phyloP scores from a whole-genome alignment of 2,797 vertebrate genomes.

The Gadopsis marmoratus region DNA sequence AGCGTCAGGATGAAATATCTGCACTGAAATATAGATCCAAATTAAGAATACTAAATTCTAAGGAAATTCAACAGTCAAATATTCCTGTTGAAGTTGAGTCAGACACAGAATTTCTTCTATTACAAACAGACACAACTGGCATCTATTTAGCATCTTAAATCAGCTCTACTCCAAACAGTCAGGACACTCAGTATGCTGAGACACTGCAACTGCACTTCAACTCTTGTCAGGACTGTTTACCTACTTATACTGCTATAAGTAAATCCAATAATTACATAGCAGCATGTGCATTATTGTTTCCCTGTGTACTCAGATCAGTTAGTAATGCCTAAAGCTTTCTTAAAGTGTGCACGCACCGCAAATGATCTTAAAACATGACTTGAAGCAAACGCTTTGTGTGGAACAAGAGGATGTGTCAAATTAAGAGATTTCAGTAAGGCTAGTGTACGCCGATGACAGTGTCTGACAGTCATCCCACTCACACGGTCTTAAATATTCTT shows the following conservation, averaged over 20 bases:
- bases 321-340: background rate
- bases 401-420: background rate
- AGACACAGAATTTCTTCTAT: background rate
- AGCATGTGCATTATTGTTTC: background rate
- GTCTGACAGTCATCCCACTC: slow-evolving; percentile 10
- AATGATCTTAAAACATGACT: slow-evolving; percentile 23
- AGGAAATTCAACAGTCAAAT: background rate
- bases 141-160: background rate
- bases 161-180: slow-evolving; percentile 7
- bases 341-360: background rate
- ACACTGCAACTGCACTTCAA: background rate
- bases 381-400: slow-evolving; percentile 15
- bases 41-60: background rate
- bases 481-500: background rate
- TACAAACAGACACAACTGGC: background rate
- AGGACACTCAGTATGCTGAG: background rate
- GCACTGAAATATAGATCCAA: background rate
- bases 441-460: background rate
- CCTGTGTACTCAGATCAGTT: slow-evolving; percentile 9
- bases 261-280: slow-evolving; percentile 1
- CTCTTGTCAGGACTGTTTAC: background rate
- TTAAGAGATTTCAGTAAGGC: background rate
- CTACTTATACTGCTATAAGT: background rate
- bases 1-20: background rate
- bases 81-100: background rate